Evolutionary conservation across 2,888 invertebrate species (phyloP), one percentile per base, ranked within the genome.

Genomic region (Nephrotoma flavescens): DNA sequence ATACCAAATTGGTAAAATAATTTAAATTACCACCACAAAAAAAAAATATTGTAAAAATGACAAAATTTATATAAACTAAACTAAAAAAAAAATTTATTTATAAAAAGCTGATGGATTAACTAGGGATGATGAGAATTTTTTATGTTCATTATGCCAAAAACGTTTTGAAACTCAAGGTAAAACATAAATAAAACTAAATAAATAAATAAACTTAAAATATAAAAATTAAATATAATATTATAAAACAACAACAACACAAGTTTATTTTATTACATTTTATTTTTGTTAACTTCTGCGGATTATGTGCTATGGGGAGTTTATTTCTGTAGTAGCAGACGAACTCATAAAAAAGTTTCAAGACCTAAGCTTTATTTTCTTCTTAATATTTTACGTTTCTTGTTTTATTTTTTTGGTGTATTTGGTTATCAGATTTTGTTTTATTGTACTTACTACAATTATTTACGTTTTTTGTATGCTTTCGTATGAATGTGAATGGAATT

Each of bases 81-180:
- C 2, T 31, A 7, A 42, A 83, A 41, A 83, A 83, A 83, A 31
- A 85, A n/a, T 31, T 31, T 31, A 31, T 47, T 5, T 5, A 4
- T 11, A 52, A 57, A 52, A 86, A 94, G 94, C 94, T 93, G 93
- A 93, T 91, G 94, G 93, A 92, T 93, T 93, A 92, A 93, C 93
- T 92, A 92, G 93, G 92, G 93, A 94, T 92, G 93, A 93, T 91
- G 94, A 94, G 93, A 94, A 93, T 92, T 93, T 93, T 92, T 94
- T 93, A 93, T 95, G 95, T 92, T 95, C 94, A 92, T 94, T 95
- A 93, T 95, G 95, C 93, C 95, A 95, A 93, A 94, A 95, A 93
- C 94, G 95, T 92, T 95, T 95, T 94, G 95, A 95, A 92, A 94
- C 94, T 93, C 94, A 95, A 95, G 95, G 95, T 95, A 95, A 47